These are phyloP conservation scores for Daphoenositta chrysoptera DNA, from an alignment of 2,113 vertebrate species.

Conservation along the genomic window DNA sequence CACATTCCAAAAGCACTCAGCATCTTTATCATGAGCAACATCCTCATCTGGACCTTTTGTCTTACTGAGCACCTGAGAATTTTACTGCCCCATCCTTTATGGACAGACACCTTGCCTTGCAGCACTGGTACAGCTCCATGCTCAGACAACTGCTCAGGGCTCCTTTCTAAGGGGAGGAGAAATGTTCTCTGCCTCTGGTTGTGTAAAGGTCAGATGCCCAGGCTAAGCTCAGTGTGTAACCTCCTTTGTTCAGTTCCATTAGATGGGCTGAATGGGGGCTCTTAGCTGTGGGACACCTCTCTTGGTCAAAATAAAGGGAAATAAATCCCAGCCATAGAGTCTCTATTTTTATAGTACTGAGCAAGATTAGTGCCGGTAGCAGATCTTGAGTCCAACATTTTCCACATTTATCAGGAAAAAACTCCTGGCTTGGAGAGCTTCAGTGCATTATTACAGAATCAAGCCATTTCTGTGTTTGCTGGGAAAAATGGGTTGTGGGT, in stretches of 20 bases:
- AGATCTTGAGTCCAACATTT: not conserved
- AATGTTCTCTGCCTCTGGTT: not conserved
- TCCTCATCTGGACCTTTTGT: not conserved
- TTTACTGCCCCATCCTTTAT: not conserved
- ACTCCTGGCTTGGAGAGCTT: not conserved
- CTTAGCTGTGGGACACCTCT: not conserved
- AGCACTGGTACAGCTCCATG: not conserved
- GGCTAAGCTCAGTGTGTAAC: not conserved
- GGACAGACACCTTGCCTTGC: not conserved
- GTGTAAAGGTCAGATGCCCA: not conserved
- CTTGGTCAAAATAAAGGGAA: not conserved
- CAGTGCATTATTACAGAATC: not conserved
- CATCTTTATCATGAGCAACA: not conserved
- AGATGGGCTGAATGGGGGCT: not conserved
- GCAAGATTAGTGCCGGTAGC: not conserved
- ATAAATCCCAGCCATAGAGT: not conserved
- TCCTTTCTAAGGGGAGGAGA: not conserved
- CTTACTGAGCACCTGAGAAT: not conserved
- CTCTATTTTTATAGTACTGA: not conserved
- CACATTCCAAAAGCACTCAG: not conserved
- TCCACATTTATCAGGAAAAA: not conserved
- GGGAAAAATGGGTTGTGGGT: not conserved
- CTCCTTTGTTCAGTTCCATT: not conserved
- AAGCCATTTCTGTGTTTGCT: not conserved
- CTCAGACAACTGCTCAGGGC: not conserved